phyloP scores from a whole-genome alignment of 1,140 invertebrate species.

The Anastatus disparis region DNA sequence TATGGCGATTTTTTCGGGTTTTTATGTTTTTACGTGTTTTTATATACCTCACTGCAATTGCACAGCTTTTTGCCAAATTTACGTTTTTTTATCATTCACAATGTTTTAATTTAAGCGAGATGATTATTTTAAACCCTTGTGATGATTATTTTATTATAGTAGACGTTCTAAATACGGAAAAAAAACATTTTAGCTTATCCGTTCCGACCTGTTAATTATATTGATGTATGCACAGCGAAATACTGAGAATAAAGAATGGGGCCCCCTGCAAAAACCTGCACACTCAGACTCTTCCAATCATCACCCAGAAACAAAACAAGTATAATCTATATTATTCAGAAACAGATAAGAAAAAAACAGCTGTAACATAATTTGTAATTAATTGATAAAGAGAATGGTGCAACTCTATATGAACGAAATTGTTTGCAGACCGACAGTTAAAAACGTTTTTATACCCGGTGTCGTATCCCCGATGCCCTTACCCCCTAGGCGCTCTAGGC shows the following conservation, averaged over 20 bases:
- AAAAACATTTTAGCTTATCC: no score
- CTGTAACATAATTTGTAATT: constrained; percentile 8
- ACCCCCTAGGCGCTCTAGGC: constrained; percentile 66
- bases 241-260: constrained; percentile 1
- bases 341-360: not conserved
- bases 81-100: no score
- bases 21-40: not conserved
- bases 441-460: constrained; percentile 67
- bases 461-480: constrained; percentile 64
- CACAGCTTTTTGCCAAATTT: not conserved
- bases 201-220: no score
- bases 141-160: no score
- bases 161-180: no score
- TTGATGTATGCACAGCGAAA: not conserved
- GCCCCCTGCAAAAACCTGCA: not conserved
- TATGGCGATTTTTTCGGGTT: constrained; percentile 39
- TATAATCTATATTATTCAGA: not conserved
- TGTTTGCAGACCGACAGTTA: constrained; percentile 68
- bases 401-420: constrained; percentile 61
- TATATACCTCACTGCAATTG: constrained; percentile 16
- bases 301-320: not conserved
- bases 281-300: not conserved
- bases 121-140: no score
- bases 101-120: no score
- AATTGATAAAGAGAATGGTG: constrained; percentile 50